Evolutionary conservation across 2,113 vertebrate genomes (phyloP).

Genomic region (Rhinolophus sinicus): DNA sequence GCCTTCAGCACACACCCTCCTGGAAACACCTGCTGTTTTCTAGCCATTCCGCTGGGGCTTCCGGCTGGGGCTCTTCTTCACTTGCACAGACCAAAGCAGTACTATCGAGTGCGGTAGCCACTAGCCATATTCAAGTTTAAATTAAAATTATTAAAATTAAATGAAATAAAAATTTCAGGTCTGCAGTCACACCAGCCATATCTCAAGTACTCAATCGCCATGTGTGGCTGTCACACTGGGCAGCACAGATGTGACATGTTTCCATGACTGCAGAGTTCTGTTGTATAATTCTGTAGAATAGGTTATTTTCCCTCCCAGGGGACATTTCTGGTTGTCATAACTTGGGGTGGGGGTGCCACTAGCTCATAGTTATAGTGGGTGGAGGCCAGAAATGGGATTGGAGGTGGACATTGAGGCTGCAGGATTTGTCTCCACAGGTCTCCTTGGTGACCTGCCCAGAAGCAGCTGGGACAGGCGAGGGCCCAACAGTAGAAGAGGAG

Average conservation of each 20-base stretch:
- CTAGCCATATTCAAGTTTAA: background rate
- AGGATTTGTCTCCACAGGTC: background rate
- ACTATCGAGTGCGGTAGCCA: background rate
- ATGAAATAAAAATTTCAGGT: background rate
- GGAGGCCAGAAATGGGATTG: background rate
- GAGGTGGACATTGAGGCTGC: background rate
- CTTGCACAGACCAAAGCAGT: background rate
- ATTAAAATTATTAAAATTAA: constrained; percentile 36
- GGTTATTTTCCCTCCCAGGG: background rate
- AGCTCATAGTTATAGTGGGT: background rate
- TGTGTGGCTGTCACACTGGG: background rate
- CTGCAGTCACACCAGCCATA: background rate
- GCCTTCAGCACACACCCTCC: accelerated
- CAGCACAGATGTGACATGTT: background rate
- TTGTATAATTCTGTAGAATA: background rate
- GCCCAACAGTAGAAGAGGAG: background rate
- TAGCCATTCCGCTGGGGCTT: background rate
- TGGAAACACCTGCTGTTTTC: background rate
- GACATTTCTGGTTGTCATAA: background rate
- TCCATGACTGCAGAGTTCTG: background rate
- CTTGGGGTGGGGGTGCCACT: background rate
- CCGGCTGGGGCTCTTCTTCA: background rate
- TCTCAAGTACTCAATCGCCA: background rate
- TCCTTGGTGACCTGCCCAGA: background rate
- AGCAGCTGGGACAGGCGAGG: background rate